Conservation (phyloP, 1,140 invertebrate species). For the Drosophila sp. region DNA sequence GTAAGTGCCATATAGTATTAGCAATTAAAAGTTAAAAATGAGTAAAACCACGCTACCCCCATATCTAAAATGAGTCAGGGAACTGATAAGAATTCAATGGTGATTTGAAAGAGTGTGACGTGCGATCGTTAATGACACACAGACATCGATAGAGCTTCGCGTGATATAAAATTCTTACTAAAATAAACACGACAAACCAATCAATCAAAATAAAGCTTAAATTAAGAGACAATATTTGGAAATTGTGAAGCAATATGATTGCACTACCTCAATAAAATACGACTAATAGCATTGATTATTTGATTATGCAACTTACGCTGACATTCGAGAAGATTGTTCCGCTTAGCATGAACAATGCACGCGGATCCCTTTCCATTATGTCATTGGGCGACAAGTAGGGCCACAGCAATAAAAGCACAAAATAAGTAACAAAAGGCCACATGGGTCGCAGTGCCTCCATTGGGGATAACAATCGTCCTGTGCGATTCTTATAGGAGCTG, state of each 20-base stretch:
- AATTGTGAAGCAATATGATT: background rate
- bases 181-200: background rate
- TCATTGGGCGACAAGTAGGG: conserved; percentile 89
- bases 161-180: conserved; percentile 15
- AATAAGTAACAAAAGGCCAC: conserved; percentile 90
- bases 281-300: background rate
- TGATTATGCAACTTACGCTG: conserved; percentile 89
- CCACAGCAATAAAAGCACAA: conserved; percentile 92
- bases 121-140: conserved; percentile 19
- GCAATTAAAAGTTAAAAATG: background rate
- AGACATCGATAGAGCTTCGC: background rate
- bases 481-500: conserved; percentile 91
- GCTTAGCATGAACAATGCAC: conserved; percentile 92
- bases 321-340: conserved; percentile 98
- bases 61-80: conserved; percentile 38
- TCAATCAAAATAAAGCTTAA: conserved; percentile 20
- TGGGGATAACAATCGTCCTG: conserved; percentile 92
- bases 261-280: background rate
- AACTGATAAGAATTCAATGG: conserved; percentile 1
- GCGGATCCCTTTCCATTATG: conserved; percentile 92
- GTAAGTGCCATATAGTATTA: conserved; percentile 1
- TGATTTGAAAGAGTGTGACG: background rate
- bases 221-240: conserved; percentile 8
- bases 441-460: conserved; percentile 93
- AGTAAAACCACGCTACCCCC: background rate